Conservation (phyloP, 2,797 vertebrate species). For the Myotis planiceps region DNA sequence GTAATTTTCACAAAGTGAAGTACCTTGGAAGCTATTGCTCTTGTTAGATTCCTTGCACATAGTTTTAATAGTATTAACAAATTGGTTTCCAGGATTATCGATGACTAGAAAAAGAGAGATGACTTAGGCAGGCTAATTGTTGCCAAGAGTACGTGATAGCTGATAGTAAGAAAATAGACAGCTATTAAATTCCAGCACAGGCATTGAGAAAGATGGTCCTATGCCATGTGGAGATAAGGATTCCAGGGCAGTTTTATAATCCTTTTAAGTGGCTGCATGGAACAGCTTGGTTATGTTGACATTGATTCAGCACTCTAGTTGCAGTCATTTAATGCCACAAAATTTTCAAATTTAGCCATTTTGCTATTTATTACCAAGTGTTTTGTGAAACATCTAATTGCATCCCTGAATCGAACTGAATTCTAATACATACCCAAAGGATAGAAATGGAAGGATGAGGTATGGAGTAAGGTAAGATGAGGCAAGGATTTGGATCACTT, state of each 20-base stretch:
- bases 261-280: not conserved
- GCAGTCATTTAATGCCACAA: not conserved
- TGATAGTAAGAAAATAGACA: not conserved
- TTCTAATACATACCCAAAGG: not conserved
- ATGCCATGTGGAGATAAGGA: not conserved
- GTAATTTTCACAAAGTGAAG: conserved; percentile 24
- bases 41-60: not conserved
- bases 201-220: not conserved
- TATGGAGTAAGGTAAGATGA: not conserved
- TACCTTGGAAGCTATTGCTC: conserved; percentile 18
- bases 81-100: not conserved
- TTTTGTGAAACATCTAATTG: conserved; percentile 22
- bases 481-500: not conserved
- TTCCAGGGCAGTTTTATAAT: not conserved
- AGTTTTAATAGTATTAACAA: not conserved
- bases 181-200: not conserved
- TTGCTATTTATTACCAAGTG: not conserved
- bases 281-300: not conserved
- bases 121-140: not conserved
- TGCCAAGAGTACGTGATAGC: not conserved
- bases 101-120: not conserved
- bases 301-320: not conserved
- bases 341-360: not conserved
- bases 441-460: not conserved
- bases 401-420: not conserved